phyloP scores from a whole-genome alignment of 1,140 invertebrate genomes.

The Diorhabda carinulata region DNA sequence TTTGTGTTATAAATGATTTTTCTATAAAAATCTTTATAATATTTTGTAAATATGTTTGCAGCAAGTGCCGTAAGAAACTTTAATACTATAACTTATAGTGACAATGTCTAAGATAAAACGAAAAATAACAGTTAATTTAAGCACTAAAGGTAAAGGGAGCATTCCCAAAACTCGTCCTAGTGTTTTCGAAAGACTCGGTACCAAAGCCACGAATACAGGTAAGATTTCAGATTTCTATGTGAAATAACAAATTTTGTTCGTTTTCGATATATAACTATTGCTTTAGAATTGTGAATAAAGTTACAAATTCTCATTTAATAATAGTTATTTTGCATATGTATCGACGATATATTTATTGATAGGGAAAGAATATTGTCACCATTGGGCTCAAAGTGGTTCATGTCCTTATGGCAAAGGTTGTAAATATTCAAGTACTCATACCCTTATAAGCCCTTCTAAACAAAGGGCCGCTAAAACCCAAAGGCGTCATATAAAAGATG shows the following conservation, averaged over 20 bases:
- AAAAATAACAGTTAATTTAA: conserved; percentile 70
- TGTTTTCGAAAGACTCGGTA: conserved; percentile 75
- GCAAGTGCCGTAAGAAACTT: conserved; percentile 23
- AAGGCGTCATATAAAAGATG: conserved; percentile 55
- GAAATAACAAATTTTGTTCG: too few species aligned
- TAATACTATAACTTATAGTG: conserved; percentile 20
- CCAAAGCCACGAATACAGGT: conserved; percentile 54
- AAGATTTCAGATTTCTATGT: neutral
- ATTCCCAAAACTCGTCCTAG: conserved; percentile 60
- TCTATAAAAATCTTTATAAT: conserved; percentile 10
- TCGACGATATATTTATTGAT: conserved; percentile 25
- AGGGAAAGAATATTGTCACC: conserved; percentile 63
- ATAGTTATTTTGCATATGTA: too few species aligned
- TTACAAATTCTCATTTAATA: too few species aligned
- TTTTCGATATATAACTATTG: too few species aligned
- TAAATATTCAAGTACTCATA: conserved; percentile 70
- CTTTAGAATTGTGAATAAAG: too few species aligned
- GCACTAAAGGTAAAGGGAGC: conserved; percentile 62
- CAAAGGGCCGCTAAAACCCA: conserved; percentile 63
- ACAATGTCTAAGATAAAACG: conserved; percentile 76
- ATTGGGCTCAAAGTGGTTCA: conserved; percentile 70
- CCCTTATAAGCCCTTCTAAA: conserved; percentile 69
- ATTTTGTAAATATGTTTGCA: conserved; percentile 31
- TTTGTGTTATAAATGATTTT: neutral
- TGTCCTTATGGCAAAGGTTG: conserved; percentile 71